These are phyloP conservation scores for Enteromius radiatus DNA, from an alignment of 2,797 vertebrate genomes.

Conservation along the genomic window DNA sequence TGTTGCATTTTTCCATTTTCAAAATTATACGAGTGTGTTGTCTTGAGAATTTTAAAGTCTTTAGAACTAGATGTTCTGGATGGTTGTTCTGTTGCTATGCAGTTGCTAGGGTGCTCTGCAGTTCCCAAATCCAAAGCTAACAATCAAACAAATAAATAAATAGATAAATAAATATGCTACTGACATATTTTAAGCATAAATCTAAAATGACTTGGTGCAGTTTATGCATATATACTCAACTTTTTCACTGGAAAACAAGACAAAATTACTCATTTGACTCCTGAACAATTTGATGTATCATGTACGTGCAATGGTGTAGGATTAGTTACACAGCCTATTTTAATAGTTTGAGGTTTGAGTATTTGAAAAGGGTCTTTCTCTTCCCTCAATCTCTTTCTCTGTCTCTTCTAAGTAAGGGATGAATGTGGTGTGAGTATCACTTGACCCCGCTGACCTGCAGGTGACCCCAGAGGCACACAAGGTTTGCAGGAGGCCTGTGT, in stretches of 20 bases:
- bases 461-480: conserved; percentile 69
- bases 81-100: background rate
- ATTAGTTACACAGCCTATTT: background rate
- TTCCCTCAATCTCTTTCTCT: conserved; percentile 47
- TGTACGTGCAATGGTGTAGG: background rate
- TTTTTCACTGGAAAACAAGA: background rate
- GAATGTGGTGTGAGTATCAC: conserved; percentile 76
- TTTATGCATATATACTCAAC: background rate
- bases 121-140: background rate
- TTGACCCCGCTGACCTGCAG: conserved; percentile 73
- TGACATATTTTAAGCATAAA: background rate
- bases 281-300: background rate
- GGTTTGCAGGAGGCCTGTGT: conserved; percentile 58
- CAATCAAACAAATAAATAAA: background rate
- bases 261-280: background rate
- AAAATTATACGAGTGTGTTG: too few relatives aligned
- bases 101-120: background rate
- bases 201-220: background rate
- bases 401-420: conserved; percentile 62
- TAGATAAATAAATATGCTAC: background rate
- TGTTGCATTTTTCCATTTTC: too few relatives aligned
- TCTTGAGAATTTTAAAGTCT: too few relatives aligned
- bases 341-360: conserved; percentile 22
- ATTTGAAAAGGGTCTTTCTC: conserved; percentile 46
- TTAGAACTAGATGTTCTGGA: background rate